These are phyloP conservation scores for Apostichopus parvimensis DNA, from an alignment of 35 echinoderm and acorn worm genomes.

Conservation along the genomic window DNA sequence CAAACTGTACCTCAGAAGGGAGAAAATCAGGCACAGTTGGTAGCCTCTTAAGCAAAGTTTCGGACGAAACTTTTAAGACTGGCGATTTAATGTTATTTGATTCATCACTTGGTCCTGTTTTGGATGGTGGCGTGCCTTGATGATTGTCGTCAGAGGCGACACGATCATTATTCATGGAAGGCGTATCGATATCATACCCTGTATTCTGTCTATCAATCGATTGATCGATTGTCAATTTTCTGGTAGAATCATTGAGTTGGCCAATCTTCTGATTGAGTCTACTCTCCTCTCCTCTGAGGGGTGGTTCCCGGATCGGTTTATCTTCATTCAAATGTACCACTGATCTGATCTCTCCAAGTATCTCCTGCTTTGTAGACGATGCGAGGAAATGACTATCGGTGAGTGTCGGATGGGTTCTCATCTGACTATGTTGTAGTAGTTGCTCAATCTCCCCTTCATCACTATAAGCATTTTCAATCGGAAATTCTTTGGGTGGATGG, in stretches of 20 bases:
- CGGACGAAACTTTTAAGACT: neutral
- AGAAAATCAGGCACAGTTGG: neutral
- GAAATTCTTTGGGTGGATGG: neutral
- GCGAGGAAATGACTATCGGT: neutral
- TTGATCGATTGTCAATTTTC: neutral
- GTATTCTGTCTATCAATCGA: neutral
- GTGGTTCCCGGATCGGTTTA: neutral
- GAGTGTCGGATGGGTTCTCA: neutral
- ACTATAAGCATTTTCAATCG: neutral
- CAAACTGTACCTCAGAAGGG: neutral
- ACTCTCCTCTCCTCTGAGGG: neutral
- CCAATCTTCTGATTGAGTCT: neutral
- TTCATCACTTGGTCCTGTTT: neutral
- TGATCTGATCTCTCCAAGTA: neutral
- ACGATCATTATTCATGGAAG: neutral
- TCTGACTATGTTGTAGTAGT: neutral
- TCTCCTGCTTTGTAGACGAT: neutral
- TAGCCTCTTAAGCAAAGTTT: slow-evolving; percentile 1
- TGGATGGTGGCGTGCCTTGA: neutral
- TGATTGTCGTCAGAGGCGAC: neutral
- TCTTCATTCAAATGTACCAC: neutral
- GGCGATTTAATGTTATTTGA: neutral
- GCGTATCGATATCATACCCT: neutral
- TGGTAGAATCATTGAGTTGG: neutral
- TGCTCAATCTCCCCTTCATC: neutral